Base-by-base conservation (phyloP, 2,797 vertebrate genomes). In the Crenichthys baileyi region DNA sequence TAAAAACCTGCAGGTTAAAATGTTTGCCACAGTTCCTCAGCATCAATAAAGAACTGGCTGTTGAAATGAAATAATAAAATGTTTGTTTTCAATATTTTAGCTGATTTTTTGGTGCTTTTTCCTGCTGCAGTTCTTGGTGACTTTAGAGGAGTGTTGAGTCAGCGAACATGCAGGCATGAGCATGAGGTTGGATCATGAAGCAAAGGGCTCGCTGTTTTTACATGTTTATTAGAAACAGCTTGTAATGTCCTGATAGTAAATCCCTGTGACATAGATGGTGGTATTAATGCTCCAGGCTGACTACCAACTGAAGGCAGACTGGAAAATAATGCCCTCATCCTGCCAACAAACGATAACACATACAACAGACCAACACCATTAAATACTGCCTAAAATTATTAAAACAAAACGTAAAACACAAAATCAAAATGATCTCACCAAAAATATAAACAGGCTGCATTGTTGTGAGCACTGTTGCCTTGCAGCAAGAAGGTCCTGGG, bases 201-300 rank as follows among this genome's bases (percentile, higher is more conserved):
- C 7, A 0, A 78, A 44, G 31, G 75, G 29, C 0, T 60, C 0
- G 31, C 48, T 1, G 83, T 87, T 82, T 87, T 77, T 77, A 88
- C 76, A 76, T 84, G 88, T 87, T 91, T 83, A 91, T 89, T 85
- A 85, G 82, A 89, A 87, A 87, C 90, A 90, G 88, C 77, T 78
- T 81, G 73, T 80, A 73, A 84, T 75, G 70, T 76, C 84, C 83
- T 68, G 78, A 82, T 79, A 77, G 88, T 67, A 77, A 85, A 89
- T 79, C 85, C 89, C 82, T 63, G 60, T 6, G 16, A 84, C 77
- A 78, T 89, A 89, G 88, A 87, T 89, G 91, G 88, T 63, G 78
- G 79, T 60, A 15, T 15, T 77, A 72, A 82, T 75, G 79, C 76
- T 81, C 31, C 61, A 39, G 61, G 26, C 58, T 60, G 13, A 60